These are phyloP conservation scores for Abscondita cerata DNA, from an alignment of 2,888 invertebrate species.

Conservation along the genomic window DNA sequence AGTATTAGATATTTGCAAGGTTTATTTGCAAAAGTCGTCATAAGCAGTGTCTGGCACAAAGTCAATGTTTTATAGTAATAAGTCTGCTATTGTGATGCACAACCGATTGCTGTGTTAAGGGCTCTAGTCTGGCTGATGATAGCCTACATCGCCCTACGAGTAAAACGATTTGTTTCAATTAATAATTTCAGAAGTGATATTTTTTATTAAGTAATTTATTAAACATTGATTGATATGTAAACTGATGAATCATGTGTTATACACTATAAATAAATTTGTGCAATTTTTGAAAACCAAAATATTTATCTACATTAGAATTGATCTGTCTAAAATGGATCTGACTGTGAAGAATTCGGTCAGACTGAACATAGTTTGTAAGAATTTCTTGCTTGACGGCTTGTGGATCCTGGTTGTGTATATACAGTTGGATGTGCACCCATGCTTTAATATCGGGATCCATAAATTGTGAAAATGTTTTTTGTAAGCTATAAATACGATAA, in stretches of 20 bases:
- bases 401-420: constrained; percentile 50
- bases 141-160: constrained; percentile 44
- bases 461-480: constrained; percentile 50
- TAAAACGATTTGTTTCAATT: constrained; percentile 43
- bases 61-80: constrained; percentile 44
- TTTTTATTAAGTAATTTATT: constrained; percentile 47
- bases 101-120: constrained; percentile 43
- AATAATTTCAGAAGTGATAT: constrained; percentile 47
- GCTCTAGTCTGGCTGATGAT: constrained; percentile 54
- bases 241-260: constrained; percentile 42
- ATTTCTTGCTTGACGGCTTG: constrained; percentile 50
- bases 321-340: constrained; percentile 44
- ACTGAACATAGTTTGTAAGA: constrained; percentile 49
- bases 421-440: constrained; percentile 38
- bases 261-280: constrained; percentile 45
- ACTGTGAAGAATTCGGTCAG: constrained; percentile 41
- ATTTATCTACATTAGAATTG: constrained; percentile 49
- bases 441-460: constrained; percentile 44
- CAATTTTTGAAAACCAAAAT: constrained; percentile 46
- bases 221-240: constrained; percentile 45
- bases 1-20: constrained; percentile 25
- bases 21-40: constrained; percentile 35
- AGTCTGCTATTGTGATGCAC: constrained; percentile 46
- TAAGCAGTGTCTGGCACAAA: constrained; percentile 38
- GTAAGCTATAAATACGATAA: constrained; percentile 57